These are phyloP conservation scores for Cygnus atratus DNA, from an alignment of 2,113 vertebrate genomes.

Conservation along the genomic window DNA sequence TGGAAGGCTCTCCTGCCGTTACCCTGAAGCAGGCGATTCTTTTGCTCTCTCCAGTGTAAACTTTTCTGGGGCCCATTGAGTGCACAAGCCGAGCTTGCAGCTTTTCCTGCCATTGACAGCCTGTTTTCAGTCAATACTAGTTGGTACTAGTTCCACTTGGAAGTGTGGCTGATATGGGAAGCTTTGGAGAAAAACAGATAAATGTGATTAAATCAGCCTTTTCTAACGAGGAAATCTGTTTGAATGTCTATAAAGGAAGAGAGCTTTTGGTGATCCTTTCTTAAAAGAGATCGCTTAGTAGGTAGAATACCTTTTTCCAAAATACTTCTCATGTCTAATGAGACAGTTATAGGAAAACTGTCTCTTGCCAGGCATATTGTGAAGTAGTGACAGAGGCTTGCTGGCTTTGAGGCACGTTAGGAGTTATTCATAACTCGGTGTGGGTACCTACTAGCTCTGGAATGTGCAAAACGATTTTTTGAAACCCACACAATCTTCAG, in stretches of 20 bases:
- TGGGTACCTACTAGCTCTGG: slow-evolving; percentile 54
- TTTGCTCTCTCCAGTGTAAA: not conserved
- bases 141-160: slow-evolving; percentile 25
- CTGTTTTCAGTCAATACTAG: slow-evolving; percentile 2
- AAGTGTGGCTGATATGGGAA: slow-evolving; percentile 5
- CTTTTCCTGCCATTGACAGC: not conserved
- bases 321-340: slow-evolving; percentile 3
- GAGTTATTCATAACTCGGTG: slow-evolving; percentile 66
- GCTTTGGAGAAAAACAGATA: slow-evolving; percentile 24
- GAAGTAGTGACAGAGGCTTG: slow-evolving; percentile 44
- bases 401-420: slow-evolving; percentile 41
- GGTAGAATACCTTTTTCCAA: not conserved
- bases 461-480: slow-evolving; percentile 51
- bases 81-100: not conserved
- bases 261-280: not conserved
- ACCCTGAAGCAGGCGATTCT: not conserved
- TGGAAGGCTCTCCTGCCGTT: not conserved
- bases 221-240: not conserved
- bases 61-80: not conserved
- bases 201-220: not conserved
- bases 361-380: slow-evolving; percentile 31
- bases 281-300: not conserved
- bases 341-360: not conserved
- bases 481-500: slow-evolving; percentile 66
- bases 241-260: not conserved